These are phyloP conservation scores for Romanogobio albipinnatus DNA, from an alignment of 2,113 vertebrate species.

Conservation along the genomic window DNA sequence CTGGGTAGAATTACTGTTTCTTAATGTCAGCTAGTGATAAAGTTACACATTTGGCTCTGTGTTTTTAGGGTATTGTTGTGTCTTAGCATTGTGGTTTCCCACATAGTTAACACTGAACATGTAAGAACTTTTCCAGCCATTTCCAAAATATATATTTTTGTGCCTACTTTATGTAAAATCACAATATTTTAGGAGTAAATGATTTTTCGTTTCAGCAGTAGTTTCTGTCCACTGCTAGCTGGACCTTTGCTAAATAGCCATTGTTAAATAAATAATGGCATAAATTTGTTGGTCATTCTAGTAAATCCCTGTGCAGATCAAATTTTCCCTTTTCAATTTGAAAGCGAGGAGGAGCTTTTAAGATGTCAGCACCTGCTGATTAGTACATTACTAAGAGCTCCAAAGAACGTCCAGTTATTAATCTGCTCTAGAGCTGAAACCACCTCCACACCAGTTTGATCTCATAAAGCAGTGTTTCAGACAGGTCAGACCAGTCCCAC, in stretches of 20 bases:
- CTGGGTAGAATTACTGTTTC: slow-evolving; percentile 50
- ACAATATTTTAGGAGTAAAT: background rate
- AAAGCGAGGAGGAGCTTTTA: slow-evolving; percentile 62
- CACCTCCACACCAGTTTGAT: slow-evolving; percentile 39
- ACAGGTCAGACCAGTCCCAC: slow-evolving; percentile 8
- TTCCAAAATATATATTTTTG: background rate
- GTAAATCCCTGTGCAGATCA: slow-evolving; percentile 46
- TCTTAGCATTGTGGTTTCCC: background rate
- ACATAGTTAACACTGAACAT: background rate
- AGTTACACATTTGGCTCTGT: slow-evolving; percentile 29
- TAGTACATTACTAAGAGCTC: slow-evolving; percentile 57
- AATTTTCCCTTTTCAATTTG: slow-evolving; percentile 50
- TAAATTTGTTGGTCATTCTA: slow-evolving; percentile 49
- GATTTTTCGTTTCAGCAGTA: background rate
- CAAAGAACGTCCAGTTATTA: slow-evolving; percentile 53
- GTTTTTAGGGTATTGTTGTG: slow-evolving; percentile 2
- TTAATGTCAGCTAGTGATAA: slow-evolving; percentile 54
- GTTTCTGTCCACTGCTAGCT: slow-evolving; percentile 2
- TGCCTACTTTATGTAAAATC: background rate
- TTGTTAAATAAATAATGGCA: slow-evolving; percentile 40
- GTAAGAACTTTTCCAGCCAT: background rate
- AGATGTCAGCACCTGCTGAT: slow-evolving; percentile 61
- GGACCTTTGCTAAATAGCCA: slow-evolving; percentile 25
- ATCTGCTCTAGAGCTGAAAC: slow-evolving; percentile 51
- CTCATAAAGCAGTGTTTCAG: slow-evolving; percentile 35